These are phyloP conservation scores for Tribolium freemani DNA, from an alignment of 2,888 invertebrate species.

Conservation along the genomic window DNA sequence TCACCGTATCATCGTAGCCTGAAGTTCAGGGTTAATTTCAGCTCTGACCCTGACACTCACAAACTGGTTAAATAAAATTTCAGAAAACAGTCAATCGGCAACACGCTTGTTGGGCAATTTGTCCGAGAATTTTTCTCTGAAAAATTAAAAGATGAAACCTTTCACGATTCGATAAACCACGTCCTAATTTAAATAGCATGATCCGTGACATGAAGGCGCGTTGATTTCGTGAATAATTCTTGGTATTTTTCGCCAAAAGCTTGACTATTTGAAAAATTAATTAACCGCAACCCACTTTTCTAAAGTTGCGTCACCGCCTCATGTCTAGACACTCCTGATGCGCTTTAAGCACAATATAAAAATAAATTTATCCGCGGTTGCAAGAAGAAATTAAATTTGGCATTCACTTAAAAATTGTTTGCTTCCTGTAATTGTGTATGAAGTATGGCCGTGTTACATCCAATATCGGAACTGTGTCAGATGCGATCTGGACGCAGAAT, in stretches of 20 bases:
- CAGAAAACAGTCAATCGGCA: conserved; percentile 3
- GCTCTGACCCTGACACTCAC: conserved; percentile 24
- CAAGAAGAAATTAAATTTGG: too few relatives aligned
- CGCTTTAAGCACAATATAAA: too few relatives aligned
- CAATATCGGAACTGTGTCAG: conserved; percentile 6
- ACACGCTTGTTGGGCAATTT: conserved; percentile 6
- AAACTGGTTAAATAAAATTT: conserved; percentile 13
- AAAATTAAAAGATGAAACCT: conserved; percentile 22
- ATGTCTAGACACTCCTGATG: neutral
- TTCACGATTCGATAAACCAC: conserved; percentile 33
- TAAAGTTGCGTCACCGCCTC: neutral
- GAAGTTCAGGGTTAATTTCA: conserved; percentile 29
- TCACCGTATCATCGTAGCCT: conserved; percentile 14
- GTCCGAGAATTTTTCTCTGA: conserved; percentile 5
- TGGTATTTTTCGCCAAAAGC: neutral
- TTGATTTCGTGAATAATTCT: neutral
- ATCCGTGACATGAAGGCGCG: neutral
- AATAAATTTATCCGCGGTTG: too few relatives aligned
- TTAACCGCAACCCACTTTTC: neutral
- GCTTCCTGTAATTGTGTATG: neutral
- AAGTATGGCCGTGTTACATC: neutral
- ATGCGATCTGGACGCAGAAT: conserved; percentile 1
- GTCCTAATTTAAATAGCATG: conserved; percentile 27
- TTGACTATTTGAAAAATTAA: neutral
- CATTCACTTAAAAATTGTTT: neutral